Evolutionary conservation across 1,140 invertebrate species (phyloP), one percentile per base, ranked within the genome.

Genomic region (Sinonovacula constricta): DNA sequence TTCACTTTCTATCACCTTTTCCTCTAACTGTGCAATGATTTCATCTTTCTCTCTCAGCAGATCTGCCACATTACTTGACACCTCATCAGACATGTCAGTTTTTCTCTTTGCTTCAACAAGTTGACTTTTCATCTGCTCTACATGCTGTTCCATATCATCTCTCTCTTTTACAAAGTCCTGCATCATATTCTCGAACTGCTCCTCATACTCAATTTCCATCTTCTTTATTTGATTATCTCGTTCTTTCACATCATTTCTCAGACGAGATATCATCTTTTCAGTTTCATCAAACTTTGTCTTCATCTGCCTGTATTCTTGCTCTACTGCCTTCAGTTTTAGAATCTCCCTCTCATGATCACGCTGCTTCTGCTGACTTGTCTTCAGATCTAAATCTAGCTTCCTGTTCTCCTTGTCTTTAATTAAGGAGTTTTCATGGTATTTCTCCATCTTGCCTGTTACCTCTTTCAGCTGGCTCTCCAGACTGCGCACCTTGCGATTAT

Each of bases 1-100:
- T 65, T 89, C 87, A 77, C 77, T 82, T 75, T 90, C 89, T 65
- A 88, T 87, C 34, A 89, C 51, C 81, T 88, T 88, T 60, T 89
- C 88, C 57, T 90, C 88, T 30, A 90, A 75, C 66, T 90, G 87
- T 1, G 86, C 72, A 59, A 90, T 88, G 15, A 85, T 87, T 34
- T 86, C 88, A 83, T 90, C 85, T 33, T 88, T 88, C 65, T 88
- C 87, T 22, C 68, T 60, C 22, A 88, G 34, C 59, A 90, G 79
- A 36, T 85, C 83, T 24, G 87, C 83, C 59, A 89, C 84, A 79
- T 87, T 81, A 68, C 79, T 84, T 15, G 84, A 84, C 34, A 88
- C 67, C 34, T 85, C 83, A 63, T 88, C 85, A 26, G 83, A 80
- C 74, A 88, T 82, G 28, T 62, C 80, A 2, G 78, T 74, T 70